A percentile compares a stretch with the other conserved stretches of the same genome.
Conservation (phyloP, 1,140 invertebrate species). For the Camponotus pennsylvanicus region DNA sequence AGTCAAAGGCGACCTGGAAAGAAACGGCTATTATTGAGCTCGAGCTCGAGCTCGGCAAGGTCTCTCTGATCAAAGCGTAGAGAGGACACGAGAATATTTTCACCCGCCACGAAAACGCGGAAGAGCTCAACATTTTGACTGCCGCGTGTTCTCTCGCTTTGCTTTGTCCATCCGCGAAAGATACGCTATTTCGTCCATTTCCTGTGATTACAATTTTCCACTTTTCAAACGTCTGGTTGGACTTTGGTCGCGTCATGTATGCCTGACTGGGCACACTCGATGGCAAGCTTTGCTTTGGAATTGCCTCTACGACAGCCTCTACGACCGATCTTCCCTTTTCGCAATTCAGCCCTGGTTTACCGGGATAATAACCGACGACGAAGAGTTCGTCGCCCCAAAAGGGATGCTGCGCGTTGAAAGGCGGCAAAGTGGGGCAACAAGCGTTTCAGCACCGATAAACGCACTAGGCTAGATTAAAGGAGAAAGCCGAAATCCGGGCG, state of each 20-base stretch:
- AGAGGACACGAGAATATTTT: conserved; percentile 36
- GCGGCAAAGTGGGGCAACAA: neutral
- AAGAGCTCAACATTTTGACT: conserved; percentile 23
- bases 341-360: conserved; percentile 8
- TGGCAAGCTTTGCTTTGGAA: conserved; percentile 12
- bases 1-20: conserved; percentile 38
- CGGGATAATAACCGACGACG: conserved; percentile 34
- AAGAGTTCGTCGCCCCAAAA: neutral
- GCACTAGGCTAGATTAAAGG: conserved; percentile 34
- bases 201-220: conserved; percentile 55
- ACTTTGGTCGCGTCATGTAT: conserved; percentile 1
- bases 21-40: conserved; percentile 30
- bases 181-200: conserved; percentile 42
- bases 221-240: conserved; percentile 12
- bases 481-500: conserved; percentile 30
- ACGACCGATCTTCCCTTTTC: conserved; percentile 12
- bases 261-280: conserved; percentile 13
- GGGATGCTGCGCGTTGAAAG: conserved; percentile 12
- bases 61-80: conserved; percentile 27
- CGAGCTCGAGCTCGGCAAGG: neutral
- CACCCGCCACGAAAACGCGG: conserved; percentile 12
- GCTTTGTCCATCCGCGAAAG: neutral
- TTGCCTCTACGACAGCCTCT: neutral
- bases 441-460: conserved; percentile 16
- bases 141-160: neutral